A percentile compares a stretch with the other conserved stretches of the same genome.
phyloP scores from a whole-genome alignment of 2,113 vertebrate genomes.

The Lanius ludovicianus region DNA sequence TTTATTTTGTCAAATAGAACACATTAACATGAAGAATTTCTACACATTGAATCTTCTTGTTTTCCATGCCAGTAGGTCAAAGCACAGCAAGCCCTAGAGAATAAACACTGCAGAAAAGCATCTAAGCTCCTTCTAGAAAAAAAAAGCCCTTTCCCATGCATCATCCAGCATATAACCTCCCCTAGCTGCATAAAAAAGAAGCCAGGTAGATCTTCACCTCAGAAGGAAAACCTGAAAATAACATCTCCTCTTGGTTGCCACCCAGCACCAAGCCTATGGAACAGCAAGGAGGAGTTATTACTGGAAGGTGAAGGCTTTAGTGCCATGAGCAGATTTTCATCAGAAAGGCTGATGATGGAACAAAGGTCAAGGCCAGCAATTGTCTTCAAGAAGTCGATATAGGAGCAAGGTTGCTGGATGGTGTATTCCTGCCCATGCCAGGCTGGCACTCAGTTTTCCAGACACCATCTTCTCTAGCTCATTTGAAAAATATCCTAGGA shows the following conservation, averaged over 20 bases:
- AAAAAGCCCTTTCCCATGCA: background rate
- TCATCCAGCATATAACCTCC: background rate
- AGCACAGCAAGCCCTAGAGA: background rate
- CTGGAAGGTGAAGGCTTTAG: background rate
- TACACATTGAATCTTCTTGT: background rate
- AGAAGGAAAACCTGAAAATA: background rate
- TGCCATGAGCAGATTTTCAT: background rate
- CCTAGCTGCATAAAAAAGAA: background rate
- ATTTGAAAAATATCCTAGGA: background rate
- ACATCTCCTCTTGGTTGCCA: background rate
- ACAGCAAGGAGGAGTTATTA: background rate
- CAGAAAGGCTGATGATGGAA: background rate
- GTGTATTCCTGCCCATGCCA: background rate
- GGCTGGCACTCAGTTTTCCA: background rate
- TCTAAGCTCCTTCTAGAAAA: background rate
- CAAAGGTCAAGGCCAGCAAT: background rate
- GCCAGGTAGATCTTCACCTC: background rate
- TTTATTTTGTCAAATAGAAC: background rate
- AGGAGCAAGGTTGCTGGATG: background rate
- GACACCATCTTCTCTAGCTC: background rate
- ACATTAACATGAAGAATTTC: background rate
- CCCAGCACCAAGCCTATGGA: background rate
- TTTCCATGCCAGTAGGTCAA: background rate
- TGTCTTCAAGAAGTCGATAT: background rate
- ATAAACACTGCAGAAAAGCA: rapidly evolving